These are phyloP conservation scores for Orthosia incerta DNA, from an alignment of 2,888 invertebrate genomes.

Conservation along the genomic window DNA sequence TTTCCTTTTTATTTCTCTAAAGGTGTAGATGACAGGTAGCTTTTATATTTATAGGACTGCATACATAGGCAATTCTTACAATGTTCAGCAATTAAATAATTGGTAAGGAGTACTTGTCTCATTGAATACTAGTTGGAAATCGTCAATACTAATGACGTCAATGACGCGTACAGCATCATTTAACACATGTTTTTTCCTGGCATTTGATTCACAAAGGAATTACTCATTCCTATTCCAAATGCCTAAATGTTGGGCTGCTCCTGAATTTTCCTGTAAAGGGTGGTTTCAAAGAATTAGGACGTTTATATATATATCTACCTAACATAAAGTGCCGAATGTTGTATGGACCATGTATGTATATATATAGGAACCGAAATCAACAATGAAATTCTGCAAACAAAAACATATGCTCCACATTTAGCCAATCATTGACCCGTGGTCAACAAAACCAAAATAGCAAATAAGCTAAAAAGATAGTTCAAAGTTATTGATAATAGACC, in stretches of 20 bases:
- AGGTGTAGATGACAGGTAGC: not conserved
- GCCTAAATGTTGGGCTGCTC: constrained; percentile 21
- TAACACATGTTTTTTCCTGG: constrained; percentile 59
- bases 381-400: not conserved
- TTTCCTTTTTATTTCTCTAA: not conserved
- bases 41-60: not conserved
- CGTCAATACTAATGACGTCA: constrained; percentile 53
- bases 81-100: constrained; percentile 10
- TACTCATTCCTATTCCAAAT: constrained; percentile 52
- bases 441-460: not conserved
- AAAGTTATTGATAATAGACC: not conserved
- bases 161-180: constrained; percentile 39
- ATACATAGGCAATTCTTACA: constrained; percentile 13
- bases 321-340: not conserved
- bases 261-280: constrained; percentile 19
- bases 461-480: not conserved
- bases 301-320: not conserved
- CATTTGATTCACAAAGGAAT: constrained; percentile 56
- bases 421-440: not conserved
- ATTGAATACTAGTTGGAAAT: constrained; percentile 27
- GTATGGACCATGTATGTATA: not conserved
- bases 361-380: not conserved
- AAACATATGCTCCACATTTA: not conserved
- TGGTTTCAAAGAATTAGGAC: not conserved
- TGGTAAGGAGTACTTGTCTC: not conserved